Conservation (phyloP, 2,797 vertebrate genomes). For the Anomalospiza imberbis region DNA sequence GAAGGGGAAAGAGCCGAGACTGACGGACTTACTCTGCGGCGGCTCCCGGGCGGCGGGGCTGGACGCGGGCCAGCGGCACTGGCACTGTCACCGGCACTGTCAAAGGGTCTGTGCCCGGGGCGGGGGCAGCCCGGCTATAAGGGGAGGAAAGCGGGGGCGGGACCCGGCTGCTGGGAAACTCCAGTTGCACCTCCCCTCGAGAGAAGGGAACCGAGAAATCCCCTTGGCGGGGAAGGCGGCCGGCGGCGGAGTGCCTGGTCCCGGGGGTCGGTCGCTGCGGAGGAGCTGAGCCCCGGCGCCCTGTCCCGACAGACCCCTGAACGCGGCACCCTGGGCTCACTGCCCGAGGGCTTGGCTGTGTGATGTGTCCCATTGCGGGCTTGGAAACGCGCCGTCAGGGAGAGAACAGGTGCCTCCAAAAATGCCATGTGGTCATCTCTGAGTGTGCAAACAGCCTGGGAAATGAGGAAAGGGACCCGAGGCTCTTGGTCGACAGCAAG, state of each 20-base stretch:
- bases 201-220: background rate
- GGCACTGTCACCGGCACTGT: background rate
- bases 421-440: background rate
- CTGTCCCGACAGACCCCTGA: fast-evolving
- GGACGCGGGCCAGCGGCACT: background rate
- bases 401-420: background rate
- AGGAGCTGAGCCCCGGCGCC: background rate
- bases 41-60: background rate
- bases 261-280: background rate
- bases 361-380: fast-evolving
- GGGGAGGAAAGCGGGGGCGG: background rate
- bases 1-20: background rate
- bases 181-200: background rate
- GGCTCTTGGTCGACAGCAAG: background rate
- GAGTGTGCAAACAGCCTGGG: background rate
- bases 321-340: background rate
- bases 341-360: fast-evolving
- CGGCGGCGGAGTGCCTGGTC: fast-evolving
- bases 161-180: background rate
- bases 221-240: background rate
- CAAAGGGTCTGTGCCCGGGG: fast-evolving
- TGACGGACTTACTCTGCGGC: background rate
- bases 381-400: background rate
- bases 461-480: background rate
- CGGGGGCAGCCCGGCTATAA: constrained; percentile 6